Evolutionary conservation across 2,797 vertebrate species (phyloP), one percentile per base, ranked within the genome.

Genomic region (Salmo trutta): DNA sequence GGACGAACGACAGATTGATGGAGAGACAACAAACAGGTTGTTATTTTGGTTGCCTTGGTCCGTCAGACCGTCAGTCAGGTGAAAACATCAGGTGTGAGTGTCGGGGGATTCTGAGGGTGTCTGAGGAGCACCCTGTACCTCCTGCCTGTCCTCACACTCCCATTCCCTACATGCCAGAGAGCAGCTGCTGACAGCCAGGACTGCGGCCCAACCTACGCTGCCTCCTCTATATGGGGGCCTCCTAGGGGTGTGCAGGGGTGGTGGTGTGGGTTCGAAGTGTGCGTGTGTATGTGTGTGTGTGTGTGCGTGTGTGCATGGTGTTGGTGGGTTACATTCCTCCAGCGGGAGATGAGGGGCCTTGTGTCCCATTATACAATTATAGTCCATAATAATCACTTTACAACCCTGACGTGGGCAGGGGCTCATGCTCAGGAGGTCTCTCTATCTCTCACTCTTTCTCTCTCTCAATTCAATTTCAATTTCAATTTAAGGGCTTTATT

Each of bases 121-220:
- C 83, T 83, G 90, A 41, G 41, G 8, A 41, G 2, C 41, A 41
- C 41, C 36, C 41, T 47, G 41, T 93, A 95, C 93, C 94, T 95
- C 94, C 93, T 87, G 85, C 85, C 90, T 93, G 90, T 92, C 88
- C 90, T 94, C 93, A 91, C 89, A 86, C 90, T 81, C 65, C 75
- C 88, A 95, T 95, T 94, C 93, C 88, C 93, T 77, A 89, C 85
- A 94, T 95, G 92, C 93, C 92, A 79, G 84, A 86, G 86, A 91
- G 91, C 94, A 94, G 93, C 94, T 94, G 94, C 87, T 93, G 93
- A 95, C 91, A 94, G 91, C 68, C 75, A 79, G 76, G 33, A 77
- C 81, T 76, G 80, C 75, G 78, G 53, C 77, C 31, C 51, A 59
- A 74, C 62, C 66, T 77, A 66, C 54, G 6, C 52, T 14, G 73